Base-by-base conservation (phyloP, 2,888 invertebrate genomes). In the Drosophila testacea region DNA sequence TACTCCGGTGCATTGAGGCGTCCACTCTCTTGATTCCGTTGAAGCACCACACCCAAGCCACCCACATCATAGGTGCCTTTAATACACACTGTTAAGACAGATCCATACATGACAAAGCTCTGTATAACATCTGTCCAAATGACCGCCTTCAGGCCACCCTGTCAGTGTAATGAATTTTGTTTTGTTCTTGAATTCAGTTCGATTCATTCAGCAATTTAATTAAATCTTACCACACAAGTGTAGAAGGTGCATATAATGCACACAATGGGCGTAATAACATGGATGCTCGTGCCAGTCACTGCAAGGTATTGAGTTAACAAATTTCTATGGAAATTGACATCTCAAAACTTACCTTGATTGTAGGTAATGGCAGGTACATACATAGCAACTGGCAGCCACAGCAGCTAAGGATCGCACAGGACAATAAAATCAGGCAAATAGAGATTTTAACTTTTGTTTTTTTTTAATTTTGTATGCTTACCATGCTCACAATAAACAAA, bases 41-140 rank as follows among this genome's bases (percentile, higher is more conserved):
- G 93, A 92, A 95, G 93, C 0, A 96, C 95, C 0, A 94, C 94
- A 0, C 91, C 92, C 1, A 96, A 88, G 0, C 96, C 96, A 2
- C 96, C 96, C 28, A 96, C 93, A 78, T 96, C 95, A 0, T 94
- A 87, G 0, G 96, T 96, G 0, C 96, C 96, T 89, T 96, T 96
- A 30, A 96, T 93, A 36, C 95, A 94, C 4, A 96, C 95, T 52
- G 96, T 91, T 22, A 96, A 91, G 94, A 96, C 95, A 0, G 96
- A 95, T 1, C 95, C 95, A 69, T 95, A 94, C 96, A 96, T 96
- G 5, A 95, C 94, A 16, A 95, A 94, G 62, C 95, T 95, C 93
- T 97, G 96, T 61, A 96, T 95, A 22, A 96, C 96, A 88, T 96
- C 96, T 1, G 96, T 96, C 96, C 96, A 96, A 50, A 96, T 95